Base-by-base conservation (phyloP, 2,113 vertebrate genomes). In the Marmota flaviventris region DNA sequence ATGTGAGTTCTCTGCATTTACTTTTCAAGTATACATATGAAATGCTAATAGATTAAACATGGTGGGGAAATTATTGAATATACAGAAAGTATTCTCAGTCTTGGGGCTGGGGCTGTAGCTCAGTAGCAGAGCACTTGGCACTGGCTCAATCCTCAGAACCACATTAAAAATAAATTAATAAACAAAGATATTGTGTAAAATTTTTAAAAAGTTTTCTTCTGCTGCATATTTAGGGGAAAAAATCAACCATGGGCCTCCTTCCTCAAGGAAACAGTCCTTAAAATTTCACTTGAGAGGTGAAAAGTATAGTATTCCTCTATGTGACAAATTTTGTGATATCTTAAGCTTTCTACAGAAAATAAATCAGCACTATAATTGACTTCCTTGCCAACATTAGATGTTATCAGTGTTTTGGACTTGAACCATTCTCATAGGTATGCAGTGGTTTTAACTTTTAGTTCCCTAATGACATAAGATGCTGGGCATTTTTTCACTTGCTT, bases 391-490 rank as follows among this genome's bases (percentile, higher is more conserved):
- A 45, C 34, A 56, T 56, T 56, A 56, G 53, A 16, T 18, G 16
- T 53, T 53, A 14, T 56, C 53, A 56, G 53, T 56, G 53, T 56
- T 56, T 75, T 61, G 13, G 27, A 58, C 76, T 77, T 78, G 72
- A 72, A 18, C 16, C 70, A 70, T 89, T 78, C 10, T 69, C 89
- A 42, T 51, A 27, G 27, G 11, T 76, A 1, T 89, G 16, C 25
- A 77, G 42, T 42, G n/a, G 27, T 70, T 88, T 95, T 89, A 77
- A 83, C 77, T 45, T 67, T 4, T 18, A 93, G 53, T 69, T 95
- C 32, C 34, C 2, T 83, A 39, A 27, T 22, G 42, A 70, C 10
- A 53, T 39, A 56, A 4, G 53, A 56, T 10, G 3, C 37, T 5
- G 9, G 5, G 16, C 82, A 77, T 53, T 70, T 56, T 56, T 56